Conservation (phyloP, 2,113 vertebrate species). For the Natator depressus region DNA sequence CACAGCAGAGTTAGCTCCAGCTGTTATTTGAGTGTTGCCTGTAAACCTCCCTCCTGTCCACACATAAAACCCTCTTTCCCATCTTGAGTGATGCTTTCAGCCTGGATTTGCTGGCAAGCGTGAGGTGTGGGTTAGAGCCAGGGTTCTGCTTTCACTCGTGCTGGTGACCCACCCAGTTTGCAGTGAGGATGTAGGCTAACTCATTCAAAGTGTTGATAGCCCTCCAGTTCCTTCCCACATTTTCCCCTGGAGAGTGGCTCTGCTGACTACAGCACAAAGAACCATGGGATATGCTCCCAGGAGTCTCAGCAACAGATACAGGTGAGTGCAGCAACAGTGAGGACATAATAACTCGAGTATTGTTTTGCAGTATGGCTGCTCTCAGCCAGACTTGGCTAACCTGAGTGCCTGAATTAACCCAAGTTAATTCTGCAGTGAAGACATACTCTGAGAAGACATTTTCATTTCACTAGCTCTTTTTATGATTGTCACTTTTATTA, state of each 20-base stretch:
- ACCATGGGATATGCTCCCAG: slow-evolving; percentile 9
- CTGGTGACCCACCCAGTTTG: background rate
- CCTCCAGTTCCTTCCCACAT: background rate
- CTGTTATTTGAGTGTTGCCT: background rate
- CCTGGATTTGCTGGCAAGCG: background rate
- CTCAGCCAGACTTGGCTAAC: background rate
- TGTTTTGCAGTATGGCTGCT: background rate
- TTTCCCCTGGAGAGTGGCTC: slow-evolving; percentile 31
- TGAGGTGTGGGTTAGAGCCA: background rate
- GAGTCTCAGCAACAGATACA: background rate
- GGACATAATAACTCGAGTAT: background rate
- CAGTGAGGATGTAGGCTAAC: background rate
- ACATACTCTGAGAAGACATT: background rate
- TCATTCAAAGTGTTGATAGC: background rate
- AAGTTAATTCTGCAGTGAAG: slow-evolving; percentile 17
- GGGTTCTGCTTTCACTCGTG: background rate
- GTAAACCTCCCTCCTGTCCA: background rate
- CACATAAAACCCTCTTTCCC: background rate
- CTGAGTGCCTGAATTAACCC: background rate
- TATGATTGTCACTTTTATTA: background rate
- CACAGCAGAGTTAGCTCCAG: background rate
- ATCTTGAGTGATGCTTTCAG: background rate
- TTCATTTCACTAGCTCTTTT: slow-evolving; percentile 16
- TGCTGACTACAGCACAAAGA: slow-evolving; percentile 51
- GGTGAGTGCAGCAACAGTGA: background rate